Base-by-base conservation (phyloP, 2,888 invertebrate genomes). In the Helicoverpa assulta region DNA sequence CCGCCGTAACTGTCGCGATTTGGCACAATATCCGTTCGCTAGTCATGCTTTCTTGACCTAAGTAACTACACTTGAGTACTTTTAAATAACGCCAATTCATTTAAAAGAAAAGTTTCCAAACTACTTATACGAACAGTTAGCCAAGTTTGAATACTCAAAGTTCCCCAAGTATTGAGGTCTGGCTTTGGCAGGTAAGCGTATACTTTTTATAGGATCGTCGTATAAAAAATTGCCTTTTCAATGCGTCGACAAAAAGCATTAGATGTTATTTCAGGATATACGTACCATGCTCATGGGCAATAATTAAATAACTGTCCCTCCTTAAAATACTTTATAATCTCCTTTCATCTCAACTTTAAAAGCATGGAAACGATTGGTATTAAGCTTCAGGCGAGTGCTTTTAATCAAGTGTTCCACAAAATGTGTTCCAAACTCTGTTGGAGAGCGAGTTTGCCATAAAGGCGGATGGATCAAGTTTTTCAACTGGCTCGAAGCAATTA, bases 381-480 rank as follows among this genome's bases (percentile, higher is more conserved):
- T 66, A 65, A 71, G 73, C 65, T 80, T 75, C 67, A 63, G 74
- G 67, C 78, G 74, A 69, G 75, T 47, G 62, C 68, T 81, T 84
- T 80, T 66, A 79, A 78, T 76, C 68, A 80, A 79, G 59, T 77
- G 67, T 81, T 73, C 43, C 26, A 80, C 72, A 83, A 85, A 86
- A 86, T 86, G 78, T 74, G 81, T 80, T 84, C 71, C 71, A 81
- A 84, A 81, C 79, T 81, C 77, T 73, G 75, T 83, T 78, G 76
- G 76, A 78, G 66, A 74, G 65, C 60, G 75, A 78, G 78, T 79
- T 83, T 60, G 81, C 83, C 67, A 84, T 80, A 86, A 86, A 86
- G 70, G 83, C 83, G 83, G 80, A 86, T 85, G 89, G 85, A 88
- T 87, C 89, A 87, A 90, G 90, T 91, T 91, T 91, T 91, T 88